A percentile compares a stretch with the other conserved stretches of the same genome.
phyloP scores from a whole-genome alignment of 2,888 invertebrate genomes.

The Stenichneumon culpator region DNA sequence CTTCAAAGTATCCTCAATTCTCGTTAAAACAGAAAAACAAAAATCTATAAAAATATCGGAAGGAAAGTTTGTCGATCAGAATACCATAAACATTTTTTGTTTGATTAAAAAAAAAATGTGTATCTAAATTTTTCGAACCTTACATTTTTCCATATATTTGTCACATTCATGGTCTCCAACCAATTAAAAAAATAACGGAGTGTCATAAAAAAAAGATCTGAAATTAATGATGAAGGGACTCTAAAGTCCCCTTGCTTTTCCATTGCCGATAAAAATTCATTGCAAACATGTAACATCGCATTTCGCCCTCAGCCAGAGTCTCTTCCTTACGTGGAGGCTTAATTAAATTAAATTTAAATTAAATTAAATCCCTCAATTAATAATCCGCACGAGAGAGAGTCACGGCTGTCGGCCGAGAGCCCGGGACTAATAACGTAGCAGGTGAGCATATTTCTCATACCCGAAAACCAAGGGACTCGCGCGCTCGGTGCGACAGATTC shows the following conservation, averaged over 20 bases:
- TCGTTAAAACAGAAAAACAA: no score
- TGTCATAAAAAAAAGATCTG: not conserved
- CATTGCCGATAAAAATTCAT: no score
- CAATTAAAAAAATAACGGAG: no score
- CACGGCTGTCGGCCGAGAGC: not conserved
- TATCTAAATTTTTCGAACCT: no score
- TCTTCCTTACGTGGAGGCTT: not conserved
- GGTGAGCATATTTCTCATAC: conserved; percentile 40
- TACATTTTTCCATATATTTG: no score
- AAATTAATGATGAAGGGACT: no score
- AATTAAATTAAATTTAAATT: conserved; percentile 19
- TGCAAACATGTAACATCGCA: not conserved
- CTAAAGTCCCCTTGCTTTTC: no score
- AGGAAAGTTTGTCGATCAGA: no score
- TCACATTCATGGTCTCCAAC: no score
- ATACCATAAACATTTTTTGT: no score
- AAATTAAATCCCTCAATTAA: conserved; percentile 30
- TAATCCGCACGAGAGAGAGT: conserved; percentile 18
- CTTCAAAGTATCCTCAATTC: no score
- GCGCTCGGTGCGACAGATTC: conserved; percentile 56
- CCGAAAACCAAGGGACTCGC: conserved; percentile 2
- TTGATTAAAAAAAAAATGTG: not conserved
- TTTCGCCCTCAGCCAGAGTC: not conserved
- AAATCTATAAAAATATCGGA: no score
- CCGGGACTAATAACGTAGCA: conserved; percentile 31